phyloP scores from a whole-genome alignment of 2,797 vertebrate genomes.

The Bradypus variegatus region DNA sequence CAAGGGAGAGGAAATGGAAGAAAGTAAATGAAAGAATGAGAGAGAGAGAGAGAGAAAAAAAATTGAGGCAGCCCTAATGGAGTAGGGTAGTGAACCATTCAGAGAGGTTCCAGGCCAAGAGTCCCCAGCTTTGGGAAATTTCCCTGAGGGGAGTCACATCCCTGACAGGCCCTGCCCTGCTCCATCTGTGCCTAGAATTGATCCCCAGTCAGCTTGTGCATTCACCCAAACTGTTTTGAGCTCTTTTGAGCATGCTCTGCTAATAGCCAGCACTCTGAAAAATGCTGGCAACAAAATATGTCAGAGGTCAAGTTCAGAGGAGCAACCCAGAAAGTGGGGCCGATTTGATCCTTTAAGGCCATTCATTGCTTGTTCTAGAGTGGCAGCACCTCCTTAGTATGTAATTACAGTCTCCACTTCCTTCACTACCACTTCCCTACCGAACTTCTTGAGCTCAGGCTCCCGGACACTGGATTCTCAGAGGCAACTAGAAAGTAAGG shows the following conservation, averaged over 20 bases:
- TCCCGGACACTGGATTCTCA: background rate
- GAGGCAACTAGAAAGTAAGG: too few species aligned
- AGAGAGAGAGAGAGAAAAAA: background rate
- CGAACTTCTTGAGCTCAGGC: too few species aligned
- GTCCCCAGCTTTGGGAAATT: background rate
- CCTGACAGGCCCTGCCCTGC: fast-evolving
- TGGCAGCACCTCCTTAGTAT: too few species aligned
- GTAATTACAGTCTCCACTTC: too few species aligned
- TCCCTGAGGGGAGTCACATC: fast-evolving
- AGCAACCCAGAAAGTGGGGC: background rate
- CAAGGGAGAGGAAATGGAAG: background rate
- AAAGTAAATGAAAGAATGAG: background rate
- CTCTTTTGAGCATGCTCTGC: background rate
- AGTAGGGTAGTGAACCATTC: background rate
- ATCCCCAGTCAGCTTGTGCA: background rate
- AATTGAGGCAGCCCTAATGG: background rate
- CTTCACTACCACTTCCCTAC: too few species aligned
- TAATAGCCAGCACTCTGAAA: background rate
- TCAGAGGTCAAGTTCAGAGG: background rate
- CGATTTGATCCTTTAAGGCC: background rate
- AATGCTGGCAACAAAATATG: background rate
- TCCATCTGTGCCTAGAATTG: background rate
- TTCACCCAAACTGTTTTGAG: too few species aligned
- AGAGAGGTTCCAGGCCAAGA: background rate
- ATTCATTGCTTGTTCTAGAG: background rate